Evolutionary conservation across 2,888 invertebrate species (phyloP).

Genomic region (Halocaridina rubra): DNA sequence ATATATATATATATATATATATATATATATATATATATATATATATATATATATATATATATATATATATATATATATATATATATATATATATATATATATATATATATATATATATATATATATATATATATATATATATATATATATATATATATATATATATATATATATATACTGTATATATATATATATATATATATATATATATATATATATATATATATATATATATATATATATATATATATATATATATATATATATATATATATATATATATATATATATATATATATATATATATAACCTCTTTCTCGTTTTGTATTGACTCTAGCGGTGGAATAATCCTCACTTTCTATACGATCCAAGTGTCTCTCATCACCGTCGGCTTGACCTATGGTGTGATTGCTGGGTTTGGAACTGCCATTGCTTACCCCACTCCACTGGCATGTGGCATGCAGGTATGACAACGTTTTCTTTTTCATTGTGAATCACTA

Average conservation of each 20-base stretch:
- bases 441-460: constrained; percentile 67
- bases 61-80: background rate
- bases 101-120: background rate
- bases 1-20: background rate
- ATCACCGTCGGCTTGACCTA: constrained; percentile 65
- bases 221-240: background rate
- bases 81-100: background rate
- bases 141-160: background rate
- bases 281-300: background rate
- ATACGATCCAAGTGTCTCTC: constrained; percentile 65
- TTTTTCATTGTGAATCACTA: too few relatives aligned
- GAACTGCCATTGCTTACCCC: constrained; percentile 67
- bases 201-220: background rate
- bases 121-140: background rate
- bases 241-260: too few relatives aligned
- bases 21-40: background rate
- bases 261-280: background rate
- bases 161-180: too few relatives aligned
- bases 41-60: background rate
- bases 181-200: background rate
- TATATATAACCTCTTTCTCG: background rate
- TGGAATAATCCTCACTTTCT: constrained; percentile 66
- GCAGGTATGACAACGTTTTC: constrained; percentile 64
- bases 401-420: constrained; percentile 66
- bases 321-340: constrained; percentile 60